phyloP scores from a whole-genome alignment of 2,113 vertebrate genomes.

The cat (Felis catus) region DNA sequence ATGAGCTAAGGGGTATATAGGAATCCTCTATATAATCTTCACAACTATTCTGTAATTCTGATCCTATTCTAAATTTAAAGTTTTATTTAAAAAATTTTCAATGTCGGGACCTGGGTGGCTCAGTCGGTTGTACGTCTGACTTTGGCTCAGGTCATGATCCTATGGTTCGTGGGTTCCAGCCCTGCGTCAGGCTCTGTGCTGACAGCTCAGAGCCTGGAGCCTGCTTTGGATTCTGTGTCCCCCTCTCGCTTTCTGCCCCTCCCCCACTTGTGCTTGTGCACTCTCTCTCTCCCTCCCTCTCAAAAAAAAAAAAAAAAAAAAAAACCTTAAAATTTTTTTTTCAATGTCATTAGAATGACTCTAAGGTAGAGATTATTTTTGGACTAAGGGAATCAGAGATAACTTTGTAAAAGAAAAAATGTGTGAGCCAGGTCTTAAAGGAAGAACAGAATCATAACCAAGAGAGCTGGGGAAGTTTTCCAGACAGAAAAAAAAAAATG shows the following conservation, averaged over 20 bases:
- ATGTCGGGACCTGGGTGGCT: background rate
- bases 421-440: background rate
- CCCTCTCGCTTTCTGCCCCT: no score
- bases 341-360: background rate
- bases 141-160: no score
- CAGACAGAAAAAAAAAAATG: background rate
- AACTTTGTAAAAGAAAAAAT: background rate
- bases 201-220: no score
- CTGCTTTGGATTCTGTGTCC: no score
- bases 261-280: no score
- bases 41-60: background rate
- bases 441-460: background rate
- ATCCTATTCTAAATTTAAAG: background rate
- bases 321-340: background rate
- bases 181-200: no score
- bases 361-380: constrained; percentile 3
- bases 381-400: background rate
- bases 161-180: no score
- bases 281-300: no score
- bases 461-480: background rate
- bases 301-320: no score
- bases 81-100: background rate
- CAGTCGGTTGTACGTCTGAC: no score
- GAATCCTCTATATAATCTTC: background rate
- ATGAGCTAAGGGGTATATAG: background rate